phyloP scores from a whole-genome alignment of 2,888 invertebrate species.

The Apamea anceps region DNA sequence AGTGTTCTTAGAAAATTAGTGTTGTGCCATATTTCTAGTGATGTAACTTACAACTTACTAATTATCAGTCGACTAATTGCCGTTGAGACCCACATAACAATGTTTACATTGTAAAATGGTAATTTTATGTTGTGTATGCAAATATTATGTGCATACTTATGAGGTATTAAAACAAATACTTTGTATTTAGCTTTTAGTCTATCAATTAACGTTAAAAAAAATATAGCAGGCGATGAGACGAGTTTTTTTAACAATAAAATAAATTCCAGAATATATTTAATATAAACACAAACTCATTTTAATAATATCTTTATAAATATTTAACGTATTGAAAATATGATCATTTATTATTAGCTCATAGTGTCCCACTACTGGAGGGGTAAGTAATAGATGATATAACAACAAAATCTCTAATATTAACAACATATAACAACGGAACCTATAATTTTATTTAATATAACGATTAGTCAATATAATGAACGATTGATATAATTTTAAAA shows the following conservation, averaged over 20 bases:
- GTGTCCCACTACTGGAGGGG: neutral
- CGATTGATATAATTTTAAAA: no score
- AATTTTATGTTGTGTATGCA: conserved; percentile 14
- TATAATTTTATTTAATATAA: no score
- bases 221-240: neutral
- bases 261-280: neutral
- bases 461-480: no score
- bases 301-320: neutral
- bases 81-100: no score
- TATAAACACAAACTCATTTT: neutral
- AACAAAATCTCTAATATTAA: no score
- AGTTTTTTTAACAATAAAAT: neutral
- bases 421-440: no score
- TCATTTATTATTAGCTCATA: neutral
- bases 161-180: conserved; percentile 9
- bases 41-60: no score
- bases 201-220: neutral
- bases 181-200: conserved; percentile 1
- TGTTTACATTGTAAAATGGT: conserved; percentile 7
- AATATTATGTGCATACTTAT: conserved; percentile 12
- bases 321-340: neutral
- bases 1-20: no score
- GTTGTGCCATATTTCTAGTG: no score
- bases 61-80: no score
- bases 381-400: no score